Conservation (phyloP, 1,140 invertebrate genomes). For the Schlechtendalia chinensis region DNA sequence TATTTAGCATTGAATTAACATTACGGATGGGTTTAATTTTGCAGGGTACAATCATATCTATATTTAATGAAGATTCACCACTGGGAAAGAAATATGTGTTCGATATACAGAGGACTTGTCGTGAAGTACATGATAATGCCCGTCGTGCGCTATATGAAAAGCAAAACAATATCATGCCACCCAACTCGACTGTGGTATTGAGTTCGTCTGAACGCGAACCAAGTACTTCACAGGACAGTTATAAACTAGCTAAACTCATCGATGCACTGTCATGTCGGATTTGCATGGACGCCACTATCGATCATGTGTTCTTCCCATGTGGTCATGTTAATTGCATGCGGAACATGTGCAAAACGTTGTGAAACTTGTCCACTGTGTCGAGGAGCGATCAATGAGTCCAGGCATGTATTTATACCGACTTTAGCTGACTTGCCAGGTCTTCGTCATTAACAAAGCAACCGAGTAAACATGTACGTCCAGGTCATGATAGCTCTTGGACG, state of each 20-base stretch:
- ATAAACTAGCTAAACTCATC: conserved; percentile 61
- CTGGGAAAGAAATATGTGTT: conserved; percentile 85
- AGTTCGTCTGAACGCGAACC: conserved; percentile 43
- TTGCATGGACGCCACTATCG: conserved; percentile 77
- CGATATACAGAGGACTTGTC: conserved; percentile 80
- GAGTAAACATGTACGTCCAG: background rate
- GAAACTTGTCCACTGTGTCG: conserved; percentile 75
- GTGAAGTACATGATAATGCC: conserved; percentile 84
- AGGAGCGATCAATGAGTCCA: conserved; percentile 68
- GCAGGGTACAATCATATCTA: conserved; percentile 82
- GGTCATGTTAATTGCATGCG: conserved; percentile 77
- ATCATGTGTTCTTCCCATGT: conserved; percentile 80
- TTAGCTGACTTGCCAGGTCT: conserved; percentile 39
- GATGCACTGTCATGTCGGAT: conserved; percentile 75
- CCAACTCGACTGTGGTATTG: conserved; percentile 55
- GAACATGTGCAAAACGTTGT: conserved; percentile 68
- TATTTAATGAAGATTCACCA: conserved; percentile 85
- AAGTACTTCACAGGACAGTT: conserved; percentile 56
- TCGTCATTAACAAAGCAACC: conserved; percentile 9
- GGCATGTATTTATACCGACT: conserved; percentile 69
- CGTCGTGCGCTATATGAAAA: conserved; percentile 68
- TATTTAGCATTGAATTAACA: background rate
- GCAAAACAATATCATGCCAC: conserved; percentile 58
- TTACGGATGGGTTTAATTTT: conserved; percentile 38
- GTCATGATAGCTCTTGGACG: background rate